A percentile compares a stretch with the other conserved stretches of the same genome.
These are phyloP conservation scores for Turnix velox DNA, from an alignment of 2,113 vertebrate species.

Conservation along the genomic window DNA sequence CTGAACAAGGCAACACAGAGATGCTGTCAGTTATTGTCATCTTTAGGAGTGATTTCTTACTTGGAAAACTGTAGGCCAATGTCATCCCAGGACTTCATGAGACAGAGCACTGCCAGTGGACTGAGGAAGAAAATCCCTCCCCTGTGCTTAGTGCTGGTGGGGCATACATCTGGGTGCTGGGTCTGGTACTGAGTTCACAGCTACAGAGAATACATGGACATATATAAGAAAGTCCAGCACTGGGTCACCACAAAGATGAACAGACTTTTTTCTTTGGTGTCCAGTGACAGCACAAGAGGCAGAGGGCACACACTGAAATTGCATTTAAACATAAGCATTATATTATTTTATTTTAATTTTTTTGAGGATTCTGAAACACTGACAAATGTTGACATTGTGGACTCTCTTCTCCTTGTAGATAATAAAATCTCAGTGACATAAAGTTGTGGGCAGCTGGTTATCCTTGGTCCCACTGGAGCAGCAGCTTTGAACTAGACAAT, in stretches of 20 bases:
- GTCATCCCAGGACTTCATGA: background rate
- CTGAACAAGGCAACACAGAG: background rate
- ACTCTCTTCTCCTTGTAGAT: background rate
- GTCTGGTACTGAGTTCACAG: background rate
- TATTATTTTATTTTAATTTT: background rate
- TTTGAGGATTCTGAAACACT: background rate
- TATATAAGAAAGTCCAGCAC: background rate
- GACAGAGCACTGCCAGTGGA: background rate
- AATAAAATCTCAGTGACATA: background rate
- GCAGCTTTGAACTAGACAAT: fast-evolving
- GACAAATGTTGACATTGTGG: background rate
- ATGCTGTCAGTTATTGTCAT: background rate
- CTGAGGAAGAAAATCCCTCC: fast-evolving
- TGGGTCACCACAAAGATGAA: background rate
- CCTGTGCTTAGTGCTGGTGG: background rate
- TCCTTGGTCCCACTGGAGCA: fast-evolving
- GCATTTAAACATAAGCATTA: background rate
- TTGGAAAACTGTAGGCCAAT: background rate
- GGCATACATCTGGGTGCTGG: background rate
- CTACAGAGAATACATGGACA: background rate
- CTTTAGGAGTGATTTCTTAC: background rate
- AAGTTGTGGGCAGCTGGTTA: fast-evolving
- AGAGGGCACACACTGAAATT: background rate
- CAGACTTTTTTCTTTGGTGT: background rate
- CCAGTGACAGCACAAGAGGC: background rate